These are phyloP conservation scores for Acrossocheilus fasciatus DNA, from an alignment of 2,797 vertebrate genomes.

Conservation along the genomic window DNA sequence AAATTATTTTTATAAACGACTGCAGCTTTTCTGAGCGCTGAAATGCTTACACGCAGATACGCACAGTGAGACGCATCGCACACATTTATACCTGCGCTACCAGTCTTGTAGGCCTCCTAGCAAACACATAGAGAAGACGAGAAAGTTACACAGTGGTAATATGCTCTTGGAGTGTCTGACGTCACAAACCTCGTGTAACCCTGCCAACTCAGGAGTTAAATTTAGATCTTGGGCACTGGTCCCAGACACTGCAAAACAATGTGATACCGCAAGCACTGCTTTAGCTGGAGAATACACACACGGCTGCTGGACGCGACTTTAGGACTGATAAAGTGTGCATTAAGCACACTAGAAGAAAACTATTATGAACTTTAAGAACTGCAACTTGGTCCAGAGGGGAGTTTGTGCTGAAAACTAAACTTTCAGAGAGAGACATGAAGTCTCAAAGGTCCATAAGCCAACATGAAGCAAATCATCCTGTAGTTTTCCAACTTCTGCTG, in stretches of 20 bases:
- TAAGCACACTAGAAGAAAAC: constrained; percentile 1
- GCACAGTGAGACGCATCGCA: constrained; percentile 9
- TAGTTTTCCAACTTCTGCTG: neutral
- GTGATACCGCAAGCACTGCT: constrained; percentile 70
- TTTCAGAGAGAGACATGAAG: neutral
- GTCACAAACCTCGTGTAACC: constrained; percentile 59
- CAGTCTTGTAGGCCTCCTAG: neutral
- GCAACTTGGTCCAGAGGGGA: neutral
- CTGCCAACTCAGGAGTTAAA: constrained; percentile 78
- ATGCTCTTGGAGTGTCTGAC: constrained; percentile 59
- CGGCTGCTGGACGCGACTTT: constrained; percentile 29
- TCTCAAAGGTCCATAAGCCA: neutral
- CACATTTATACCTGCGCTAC: neutral
- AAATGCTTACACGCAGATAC: neutral
- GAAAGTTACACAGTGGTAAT: constrained; percentile 57
- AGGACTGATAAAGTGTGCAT: constrained; percentile 25
- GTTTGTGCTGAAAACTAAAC: neutral
- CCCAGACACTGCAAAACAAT: constrained; percentile 80
- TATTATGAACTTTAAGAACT: constrained; percentile 5
- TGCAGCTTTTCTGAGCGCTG: constrained; percentile 38
- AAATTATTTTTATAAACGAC: constrained; percentile 35
- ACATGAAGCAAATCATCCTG: neutral
- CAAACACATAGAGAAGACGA: constrained; percentile 42
- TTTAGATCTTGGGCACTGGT: constrained; percentile 76
- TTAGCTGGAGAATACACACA: constrained; percentile 55